These are phyloP conservation scores for Cirrhinus molitorella DNA, from an alignment of 2,797 vertebrate genomes.

Conservation along the genomic window DNA sequence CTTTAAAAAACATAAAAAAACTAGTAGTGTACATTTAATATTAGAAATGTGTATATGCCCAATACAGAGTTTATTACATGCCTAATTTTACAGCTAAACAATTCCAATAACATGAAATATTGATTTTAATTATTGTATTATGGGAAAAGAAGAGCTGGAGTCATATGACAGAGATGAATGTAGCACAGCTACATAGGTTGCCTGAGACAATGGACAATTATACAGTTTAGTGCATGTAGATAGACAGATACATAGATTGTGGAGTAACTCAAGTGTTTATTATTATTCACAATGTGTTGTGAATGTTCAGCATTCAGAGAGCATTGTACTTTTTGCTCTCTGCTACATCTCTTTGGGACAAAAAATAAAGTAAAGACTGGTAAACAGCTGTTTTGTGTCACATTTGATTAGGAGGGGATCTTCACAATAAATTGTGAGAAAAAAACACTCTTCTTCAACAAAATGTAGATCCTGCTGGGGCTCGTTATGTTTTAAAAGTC, in stretches of 20 bases:
- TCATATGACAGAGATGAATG: not conserved
- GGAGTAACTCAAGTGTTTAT: not conserved
- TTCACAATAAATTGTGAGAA: not conserved
- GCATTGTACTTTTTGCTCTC: not conserved
- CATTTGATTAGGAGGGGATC: not conserved
- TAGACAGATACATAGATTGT: not conserved
- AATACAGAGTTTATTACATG: too few species aligned
- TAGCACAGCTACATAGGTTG: not conserved
- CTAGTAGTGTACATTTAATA: not conserved
- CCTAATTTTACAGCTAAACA: too few species aligned
- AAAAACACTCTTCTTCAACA: not conserved
- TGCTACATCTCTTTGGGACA: not conserved
- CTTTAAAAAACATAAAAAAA: too few species aligned
- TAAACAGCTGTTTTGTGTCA: constrained; percentile 11
- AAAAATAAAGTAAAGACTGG: not conserved
- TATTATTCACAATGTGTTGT: not conserved
- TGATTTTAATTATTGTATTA: not conserved
- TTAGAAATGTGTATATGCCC: not conserved
- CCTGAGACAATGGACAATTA: not conserved
- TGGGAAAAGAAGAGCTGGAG: not conserved
- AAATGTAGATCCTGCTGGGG: not conserved
- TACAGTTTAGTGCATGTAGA: not conserved
- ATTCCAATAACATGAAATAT: not conserved
- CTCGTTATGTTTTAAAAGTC: not conserved
- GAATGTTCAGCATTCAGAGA: not conserved